phyloP scores from a whole-genome alignment of 2,888 invertebrate species.

The Odontomyia ornata region DNA sequence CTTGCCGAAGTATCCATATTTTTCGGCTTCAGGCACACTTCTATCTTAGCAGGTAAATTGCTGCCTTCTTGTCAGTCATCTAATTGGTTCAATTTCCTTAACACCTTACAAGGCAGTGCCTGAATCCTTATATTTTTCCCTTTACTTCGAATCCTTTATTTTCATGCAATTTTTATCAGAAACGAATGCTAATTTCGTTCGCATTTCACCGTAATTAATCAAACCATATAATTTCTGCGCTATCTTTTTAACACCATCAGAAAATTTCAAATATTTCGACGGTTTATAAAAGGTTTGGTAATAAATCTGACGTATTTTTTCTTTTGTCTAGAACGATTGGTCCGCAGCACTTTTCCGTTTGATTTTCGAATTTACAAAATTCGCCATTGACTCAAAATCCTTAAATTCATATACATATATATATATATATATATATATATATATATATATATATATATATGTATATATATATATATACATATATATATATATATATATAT shows the following conservation, averaged over 20 bases:
- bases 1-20: slow-evolving; percentile 82
- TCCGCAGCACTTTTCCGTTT: slow-evolving; percentile 81
- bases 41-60: slow-evolving; percentile 80
- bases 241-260: slow-evolving; percentile 89
- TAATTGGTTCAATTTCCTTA: slow-evolving; percentile 85
- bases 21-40: slow-evolving; percentile 79
- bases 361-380: slow-evolving; percentile 82
- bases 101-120: slow-evolving; percentile 91
- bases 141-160: slow-evolving; percentile 81
- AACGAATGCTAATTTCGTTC: slow-evolving; percentile 79
- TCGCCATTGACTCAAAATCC: slow-evolving; percentile 92
- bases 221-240: slow-evolving; percentile 92
- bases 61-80: slow-evolving; percentile 81
- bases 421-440: no score
- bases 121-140: slow-evolving; percentile 88
- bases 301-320: slow-evolving; percentile 94
- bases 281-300: slow-evolving; percentile 96
- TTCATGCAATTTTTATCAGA: slow-evolving; percentile 86
- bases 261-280: slow-evolving; percentile 86
- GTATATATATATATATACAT: no score
- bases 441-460: no score
- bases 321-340: slow-evolving; percentile 83
- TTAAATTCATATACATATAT: no score
- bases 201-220: slow-evolving; percentile 93
- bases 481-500: no score